Base-by-base conservation (phyloP, 1,140 invertebrate species). In the Leptinotarsa texana region DNA sequence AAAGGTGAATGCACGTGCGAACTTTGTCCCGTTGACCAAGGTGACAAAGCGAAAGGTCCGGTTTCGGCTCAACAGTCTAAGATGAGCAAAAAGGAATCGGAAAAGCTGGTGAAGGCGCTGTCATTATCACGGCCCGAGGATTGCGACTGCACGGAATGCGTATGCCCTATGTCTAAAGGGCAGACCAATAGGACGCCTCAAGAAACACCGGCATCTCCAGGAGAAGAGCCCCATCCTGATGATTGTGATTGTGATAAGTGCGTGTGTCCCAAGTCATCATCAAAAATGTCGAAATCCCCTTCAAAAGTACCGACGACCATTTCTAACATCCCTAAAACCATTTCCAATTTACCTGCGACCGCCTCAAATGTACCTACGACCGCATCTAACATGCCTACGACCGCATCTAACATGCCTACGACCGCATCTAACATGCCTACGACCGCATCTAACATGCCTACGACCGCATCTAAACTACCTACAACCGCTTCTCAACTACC, bases 181-280 rank as follows among this genome's bases (percentile, higher is more conserved):
- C 33, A 42, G 8, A 42, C 33, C 8, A 8, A 73, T 47, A 62
- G 63, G 4, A 49, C 22, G 13, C 11, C 62, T 17, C 33, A 48
- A 18, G 42, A 27, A 17, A 49, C 17, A 63, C 11, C 47, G 49
- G 3, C 63, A 61, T n/a, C 11, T 73, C 21, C 74, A 21, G 17
- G 22, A 24, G 68, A 62, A 18, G 47, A 27, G 15, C 8, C 8
- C 3, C 70, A 72, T 72, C 70, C 70, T 51, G 73, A 72, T 21
- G 73, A 75, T 15, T 78, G 76, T 27, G 70, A 75, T 27, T 78
- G 76, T 61, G 24, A 27, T 11, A 48, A 73, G 21, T 78, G 76
- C 62, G 48, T 21, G 3, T 78, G 76, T 42, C 76, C 76, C 11
- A 51, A 57, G 13, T 51, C 69, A 18, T 47, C 66, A 42, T 42